A percentile compares a stretch with the other conserved stretches of the same genome.
phyloP scores from a whole-genome alignment of 2,113 vertebrate genomes.

The Xenopus laevis region DNA sequence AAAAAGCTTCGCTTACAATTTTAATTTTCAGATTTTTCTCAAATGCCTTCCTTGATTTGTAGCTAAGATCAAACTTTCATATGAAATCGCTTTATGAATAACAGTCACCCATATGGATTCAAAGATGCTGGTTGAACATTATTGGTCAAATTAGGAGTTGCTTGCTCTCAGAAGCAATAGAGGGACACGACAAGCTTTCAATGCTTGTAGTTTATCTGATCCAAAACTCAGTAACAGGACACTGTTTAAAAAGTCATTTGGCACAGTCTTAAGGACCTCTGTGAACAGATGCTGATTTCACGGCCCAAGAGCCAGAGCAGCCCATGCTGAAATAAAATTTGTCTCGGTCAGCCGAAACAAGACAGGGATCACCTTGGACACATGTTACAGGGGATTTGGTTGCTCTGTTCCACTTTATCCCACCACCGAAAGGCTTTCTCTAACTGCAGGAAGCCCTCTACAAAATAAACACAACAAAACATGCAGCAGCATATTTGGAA shows the following conservation, averaged over 20 bases:
- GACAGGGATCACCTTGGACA: slow-evolving; percentile 30
- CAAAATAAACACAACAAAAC: slow-evolving; percentile 18
- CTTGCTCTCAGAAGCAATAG: neutral
- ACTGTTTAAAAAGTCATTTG: slow-evolving; percentile 30
- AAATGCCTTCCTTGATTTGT: no score
- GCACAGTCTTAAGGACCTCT: slow-evolving; percentile 18
- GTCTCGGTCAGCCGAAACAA: slow-evolving; percentile 30
- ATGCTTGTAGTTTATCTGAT: neutral
- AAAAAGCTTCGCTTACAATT: no score
- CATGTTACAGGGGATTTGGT: slow-evolving; percentile 17
- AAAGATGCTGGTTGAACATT: neutral
- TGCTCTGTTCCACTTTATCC: slow-evolving; percentile 18
- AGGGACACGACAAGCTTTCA: neutral
- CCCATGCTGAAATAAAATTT: slow-evolving; percentile 33
- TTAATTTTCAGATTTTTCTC: no score
- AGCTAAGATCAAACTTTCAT: no score
- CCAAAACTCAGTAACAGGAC: slow-evolving; percentile 15
- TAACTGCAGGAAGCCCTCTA: slow-evolving; percentile 3
- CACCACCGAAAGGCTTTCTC: slow-evolving; percentile 1
- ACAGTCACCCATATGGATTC: no score
- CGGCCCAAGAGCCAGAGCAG: slow-evolving; percentile 20
- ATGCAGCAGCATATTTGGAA: slow-evolving; percentile 9
- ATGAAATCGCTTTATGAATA: no score
- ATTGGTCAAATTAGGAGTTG: neutral
- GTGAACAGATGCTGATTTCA: slow-evolving; percentile 35